Percentiles rank a stretch among this genome's conserved stretches.
Conservation (phyloP, 1,140 invertebrate species). For the Trypoxylus dichotomus region DNA sequence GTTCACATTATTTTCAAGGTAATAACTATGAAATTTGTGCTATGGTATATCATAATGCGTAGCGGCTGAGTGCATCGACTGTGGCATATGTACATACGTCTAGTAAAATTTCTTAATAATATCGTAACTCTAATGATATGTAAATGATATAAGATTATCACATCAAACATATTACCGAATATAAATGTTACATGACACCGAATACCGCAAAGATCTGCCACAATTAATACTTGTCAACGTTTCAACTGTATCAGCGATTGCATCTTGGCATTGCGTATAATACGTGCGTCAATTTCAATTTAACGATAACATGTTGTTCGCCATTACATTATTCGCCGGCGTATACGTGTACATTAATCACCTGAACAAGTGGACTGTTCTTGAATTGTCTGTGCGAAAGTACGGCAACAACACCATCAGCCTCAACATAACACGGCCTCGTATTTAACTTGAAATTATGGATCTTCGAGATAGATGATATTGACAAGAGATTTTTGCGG, state of each 20-base stretch:
- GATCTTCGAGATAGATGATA: neutral
- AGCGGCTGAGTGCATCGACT: too few species aligned
- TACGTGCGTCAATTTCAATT: slow-evolving; percentile 4
- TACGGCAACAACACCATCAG: neutral
- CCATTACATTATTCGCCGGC: neutral
- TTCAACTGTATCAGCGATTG: slow-evolving; percentile 15
- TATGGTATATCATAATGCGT: too few species aligned
- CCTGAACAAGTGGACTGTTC: neutral
- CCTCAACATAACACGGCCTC: neutral
- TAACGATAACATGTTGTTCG: slow-evolving; percentile 15
- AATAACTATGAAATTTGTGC: too few species aligned
- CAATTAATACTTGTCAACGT: slow-evolving; percentile 11
- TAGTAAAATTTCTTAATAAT: neutral
- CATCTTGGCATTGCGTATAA: slow-evolving; percentile 2
- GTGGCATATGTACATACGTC: too few species aligned
- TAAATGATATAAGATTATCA: neutral
- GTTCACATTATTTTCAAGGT: too few species aligned
- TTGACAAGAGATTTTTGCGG: slow-evolving; percentile 13
- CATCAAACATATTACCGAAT: neutral
- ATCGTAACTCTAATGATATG: neutral
- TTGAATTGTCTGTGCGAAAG: neutral
- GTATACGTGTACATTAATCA: slow-evolving; percentile 1
- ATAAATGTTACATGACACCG: neutral
- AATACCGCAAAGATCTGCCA: neutral
- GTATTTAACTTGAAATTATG: slow-evolving; percentile 11